A percentile compares a stretch with the other conserved stretches of the same genome.
phyloP scores from a whole-genome alignment of 2,797 vertebrate genomes.

The Oryzias sinensis region DNA sequence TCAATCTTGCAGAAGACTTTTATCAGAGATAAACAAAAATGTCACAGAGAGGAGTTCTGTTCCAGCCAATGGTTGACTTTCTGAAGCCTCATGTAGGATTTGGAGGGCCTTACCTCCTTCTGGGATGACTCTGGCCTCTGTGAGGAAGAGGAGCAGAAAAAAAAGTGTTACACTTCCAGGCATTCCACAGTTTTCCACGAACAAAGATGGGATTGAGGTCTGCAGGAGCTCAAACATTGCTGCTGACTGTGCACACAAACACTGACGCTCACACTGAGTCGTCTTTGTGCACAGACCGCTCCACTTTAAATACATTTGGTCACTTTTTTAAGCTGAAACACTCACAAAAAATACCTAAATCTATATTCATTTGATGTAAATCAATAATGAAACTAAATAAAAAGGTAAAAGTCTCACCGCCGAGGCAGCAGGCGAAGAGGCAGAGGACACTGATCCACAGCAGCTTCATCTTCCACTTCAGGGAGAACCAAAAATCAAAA shows the following conservation, averaged over 20 bases:
- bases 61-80: too few relatives aligned
- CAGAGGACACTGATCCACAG: constrained; percentile 53
- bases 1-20: too few relatives aligned
- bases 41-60: too few relatives aligned
- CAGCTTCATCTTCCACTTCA: constrained; percentile 69
- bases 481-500: background rate
- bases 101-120: constrained; percentile 72
- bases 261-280: constrained; percentile 2
- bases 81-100: too few relatives aligned
- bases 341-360: too few relatives aligned
- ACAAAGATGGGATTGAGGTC: constrained; percentile 78
- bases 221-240: constrained; percentile 64
- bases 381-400: background rate
- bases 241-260: constrained; percentile 32
- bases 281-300: too few relatives aligned
- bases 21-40: too few relatives aligned
- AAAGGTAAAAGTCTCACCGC: constrained; percentile 58
- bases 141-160: constrained; percentile 24
- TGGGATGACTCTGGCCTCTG: constrained; percentile 79
- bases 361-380: background rate
- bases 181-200: constrained; percentile 39
- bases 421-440: constrained; percentile 50
- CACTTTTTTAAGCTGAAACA: too few relatives aligned
- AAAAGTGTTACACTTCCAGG: constrained; percentile 49
- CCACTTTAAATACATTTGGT: too few relatives aligned